phyloP scores from a whole-genome alignment of 2,888 invertebrate genomes.

The Plagodis pulveraria region DNA sequence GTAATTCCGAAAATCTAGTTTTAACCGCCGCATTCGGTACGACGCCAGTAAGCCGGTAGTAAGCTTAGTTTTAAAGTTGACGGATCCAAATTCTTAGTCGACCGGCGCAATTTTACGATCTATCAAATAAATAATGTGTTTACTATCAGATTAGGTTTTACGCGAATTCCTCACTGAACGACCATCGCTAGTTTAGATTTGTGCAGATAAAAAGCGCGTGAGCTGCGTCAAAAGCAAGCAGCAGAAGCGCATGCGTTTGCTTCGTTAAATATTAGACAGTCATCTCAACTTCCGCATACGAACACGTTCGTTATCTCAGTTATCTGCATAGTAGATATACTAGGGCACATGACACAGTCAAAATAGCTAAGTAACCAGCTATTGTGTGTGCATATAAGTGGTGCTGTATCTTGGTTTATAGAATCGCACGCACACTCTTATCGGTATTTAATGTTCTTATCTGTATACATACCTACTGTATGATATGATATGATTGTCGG shows the following conservation, averaged over 20 bases:
- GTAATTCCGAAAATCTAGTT: no score
- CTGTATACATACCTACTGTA: constrained; percentile 7
- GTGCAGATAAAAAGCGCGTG: constrained; percentile 19
- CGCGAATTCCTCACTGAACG: constrained; percentile 36
- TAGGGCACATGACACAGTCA: no score
- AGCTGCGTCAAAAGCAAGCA: constrained; percentile 2
- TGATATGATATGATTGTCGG: constrained; percentile 15
- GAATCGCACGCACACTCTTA: constrained; percentile 15
- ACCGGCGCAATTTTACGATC: constrained; percentile 22
- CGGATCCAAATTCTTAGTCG: constrained; percentile 19
- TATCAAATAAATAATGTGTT: constrained; percentile 17
- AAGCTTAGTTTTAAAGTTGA: constrained; percentile 13
- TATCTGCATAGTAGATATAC: not conserved
- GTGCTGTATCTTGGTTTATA: constrained; percentile 6
- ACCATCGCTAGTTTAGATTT: constrained; percentile 35
- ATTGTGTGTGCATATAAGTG: no score
- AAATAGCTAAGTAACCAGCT: no score
- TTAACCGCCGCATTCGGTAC: not conserved
- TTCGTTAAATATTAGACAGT: constrained; percentile 1
- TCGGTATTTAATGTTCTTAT: constrained; percentile 9
- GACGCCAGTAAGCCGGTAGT: not conserved
- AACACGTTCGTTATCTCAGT: constrained; percentile 13
- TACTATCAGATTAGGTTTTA: constrained; percentile 27
- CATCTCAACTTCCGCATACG: not conserved
- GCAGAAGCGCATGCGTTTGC: constrained; percentile 6